Conservation (phyloP, 2,113 vertebrate genomes). For the Shinisaurus crocodilurus region DNA sequence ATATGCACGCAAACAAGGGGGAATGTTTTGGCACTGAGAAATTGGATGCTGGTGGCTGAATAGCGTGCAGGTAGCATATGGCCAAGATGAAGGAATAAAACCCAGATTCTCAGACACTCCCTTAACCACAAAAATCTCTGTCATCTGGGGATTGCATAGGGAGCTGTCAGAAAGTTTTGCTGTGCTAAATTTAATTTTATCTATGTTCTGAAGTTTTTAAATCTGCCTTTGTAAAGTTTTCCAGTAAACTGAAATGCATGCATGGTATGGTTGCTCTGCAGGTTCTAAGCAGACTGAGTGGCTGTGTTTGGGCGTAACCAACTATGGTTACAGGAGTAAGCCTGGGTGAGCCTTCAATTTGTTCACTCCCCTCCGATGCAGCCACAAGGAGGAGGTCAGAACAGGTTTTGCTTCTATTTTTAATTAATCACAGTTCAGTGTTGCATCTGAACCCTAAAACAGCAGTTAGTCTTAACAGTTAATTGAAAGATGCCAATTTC, state of each 20-base stretch:
- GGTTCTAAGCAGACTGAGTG: not conserved
- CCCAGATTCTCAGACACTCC: not conserved
- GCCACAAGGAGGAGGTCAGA: not conserved
- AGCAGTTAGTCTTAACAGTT: not conserved
- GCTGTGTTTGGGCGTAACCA: not conserved
- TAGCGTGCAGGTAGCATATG: not conserved
- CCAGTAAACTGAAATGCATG: not conserved
- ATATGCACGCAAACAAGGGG: no score
- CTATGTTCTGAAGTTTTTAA: not conserved
- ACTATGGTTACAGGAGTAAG: not conserved
- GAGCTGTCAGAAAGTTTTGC: not conserved
- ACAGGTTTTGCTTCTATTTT: not conserved
- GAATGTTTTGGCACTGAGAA: not conserved
- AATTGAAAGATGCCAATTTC: not conserved
- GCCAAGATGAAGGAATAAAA: not conserved
- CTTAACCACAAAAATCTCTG: not conserved
- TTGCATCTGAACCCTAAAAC: not conserved
- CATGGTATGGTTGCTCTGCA: not conserved
- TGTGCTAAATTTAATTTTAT: not conserved
- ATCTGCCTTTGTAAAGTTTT: not conserved
- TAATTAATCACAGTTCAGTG: not conserved
- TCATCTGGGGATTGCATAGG: not conserved
- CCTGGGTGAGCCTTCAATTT: no score
- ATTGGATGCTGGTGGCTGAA: not conserved
- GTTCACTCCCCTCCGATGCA: not conserved